Base-by-base conservation (phyloP, 2,113 vertebrate species). In the Paratilapia polleni region DNA sequence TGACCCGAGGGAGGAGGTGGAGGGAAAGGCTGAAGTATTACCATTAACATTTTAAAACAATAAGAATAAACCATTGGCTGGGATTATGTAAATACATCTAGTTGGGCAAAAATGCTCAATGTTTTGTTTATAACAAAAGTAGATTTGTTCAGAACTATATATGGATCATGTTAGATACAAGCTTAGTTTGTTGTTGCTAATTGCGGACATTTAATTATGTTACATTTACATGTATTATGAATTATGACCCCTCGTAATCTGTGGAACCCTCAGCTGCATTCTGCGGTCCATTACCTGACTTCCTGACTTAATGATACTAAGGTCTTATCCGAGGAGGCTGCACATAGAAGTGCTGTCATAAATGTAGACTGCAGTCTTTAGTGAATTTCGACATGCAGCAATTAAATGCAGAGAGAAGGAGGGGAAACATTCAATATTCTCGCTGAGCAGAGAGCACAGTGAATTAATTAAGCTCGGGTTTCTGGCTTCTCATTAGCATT, bases 401-500 rank as follows among this genome's bases (percentile, higher is more conserved):
- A 68, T 66, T 59, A 82, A 47, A 47, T 15, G 10, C 24, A 57
- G 58, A 28, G 66, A 15, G 47, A 28, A 54, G 58, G 36, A 54
- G 62, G 41, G 58, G 74, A 80, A 78, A 78, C 43, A 62, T 81
- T 83, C 24, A 78, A 63, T 80, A 84, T 62, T 81, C 59, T 77
- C 43, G 41, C 34, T 31, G 47, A 68, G 73, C 77, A 56, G 77
- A 78, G 59, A 62, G 73, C 79, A 60, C 73, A 70, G 59, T 63
- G 41, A 84, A 83, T 83, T 13, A 63, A 75, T 77, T 73, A 78
- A 78, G 59, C 38, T 34, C 34, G 38, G 3, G 34, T 59, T 60
- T 49, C 43, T 62, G 56, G 63, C 57, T 22, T 13, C 83, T 88
- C 80, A 88, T 88, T 88, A 86, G 64, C 56, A 86, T 90, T 81